Evolutionary conservation across 2,113 vertebrate species (phyloP), one percentile per base, ranked within the genome.

Genomic region (Brevimyrus niger): DNA sequence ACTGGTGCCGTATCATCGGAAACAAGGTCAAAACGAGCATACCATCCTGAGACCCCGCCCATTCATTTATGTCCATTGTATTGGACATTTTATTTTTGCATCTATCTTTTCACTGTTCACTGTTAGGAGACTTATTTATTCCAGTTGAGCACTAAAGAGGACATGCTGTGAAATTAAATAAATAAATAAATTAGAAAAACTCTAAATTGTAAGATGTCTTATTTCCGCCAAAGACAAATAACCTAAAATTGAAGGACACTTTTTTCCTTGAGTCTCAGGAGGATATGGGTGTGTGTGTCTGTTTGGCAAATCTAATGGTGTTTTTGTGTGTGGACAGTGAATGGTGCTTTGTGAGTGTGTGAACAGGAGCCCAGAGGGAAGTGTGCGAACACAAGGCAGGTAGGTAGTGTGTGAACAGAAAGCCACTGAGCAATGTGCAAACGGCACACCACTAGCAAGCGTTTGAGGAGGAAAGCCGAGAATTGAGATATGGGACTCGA

Each of bases 1-100:
- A 98, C 88, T 99, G 98, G 98, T 98, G 98, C 93, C 99, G 97
- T 96, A 99, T 97, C 96, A 99, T 97, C 51, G 98, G 98, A 90
- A 99, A 98, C 95, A 99, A 98, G 97, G 98, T 99, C 94, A 99
- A 98, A 97, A 99, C 98, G 88, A 99, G 98, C 87, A 97, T 98
- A n/a, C n/a, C n/a, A n/a, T n/a, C n/a, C n/a, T n/a, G n/a, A n/a
- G n/a, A n/a, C n/a, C n/a, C n/a, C n/a, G n/a, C n/a, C n/a, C n/a
- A n/a, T n/a, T n/a, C n/a, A n/a, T n/a, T n/a, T n/a, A n/a, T n/a
- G n/a, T n/a, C n/a, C n/a, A n/a, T n/a, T n/a, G n/a, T n/a, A n/a
- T n/a, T n/a, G n/a, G n/a, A n/a, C n/a, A n/a, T n/a, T n/a, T n/a
- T n/a, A n/a, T n/a, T n/a, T n/a, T n/a, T n/a, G n/a, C n/a, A n/a